Evolutionary conservation across 2,113 vertebrate genomes (phyloP).

Genomic region (Neomonachus schauinslandi): DNA sequence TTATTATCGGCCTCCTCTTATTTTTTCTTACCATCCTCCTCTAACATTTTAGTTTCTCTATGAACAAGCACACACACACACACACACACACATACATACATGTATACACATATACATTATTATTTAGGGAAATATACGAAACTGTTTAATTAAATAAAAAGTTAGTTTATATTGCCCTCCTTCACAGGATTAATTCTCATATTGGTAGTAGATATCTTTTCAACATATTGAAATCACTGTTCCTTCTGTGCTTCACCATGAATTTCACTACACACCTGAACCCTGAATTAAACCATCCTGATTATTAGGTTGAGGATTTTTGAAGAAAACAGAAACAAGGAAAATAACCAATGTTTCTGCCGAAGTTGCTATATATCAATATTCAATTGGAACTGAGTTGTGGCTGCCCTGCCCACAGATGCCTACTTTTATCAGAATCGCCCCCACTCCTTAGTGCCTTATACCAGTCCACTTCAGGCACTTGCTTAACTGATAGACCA

Average conservation of each 20-base stretch:
- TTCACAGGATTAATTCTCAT: neutral
- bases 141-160: neutral
- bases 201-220: neutral
- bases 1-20: neutral
- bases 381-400: neutral
- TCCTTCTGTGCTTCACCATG: neutral
- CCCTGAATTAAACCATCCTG: neutral
- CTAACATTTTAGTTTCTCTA: neutral
- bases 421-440: neutral
- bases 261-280: neutral
- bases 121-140: neutral
- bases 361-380: neutral
- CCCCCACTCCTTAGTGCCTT: neutral
- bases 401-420: neutral
- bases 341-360: neutral
- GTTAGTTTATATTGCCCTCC: neutral
- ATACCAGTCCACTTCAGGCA: neutral
- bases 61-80: neutral
- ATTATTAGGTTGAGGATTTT: neutral
- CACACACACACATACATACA: neutral
- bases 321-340: neutral
- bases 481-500: neutral
- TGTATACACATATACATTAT: neutral
- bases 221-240: neutral
- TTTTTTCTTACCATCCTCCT: neutral